Base-by-base conservation (phyloP, 1,140 invertebrate genomes). In the Drosophila lacertosa region DNA sequence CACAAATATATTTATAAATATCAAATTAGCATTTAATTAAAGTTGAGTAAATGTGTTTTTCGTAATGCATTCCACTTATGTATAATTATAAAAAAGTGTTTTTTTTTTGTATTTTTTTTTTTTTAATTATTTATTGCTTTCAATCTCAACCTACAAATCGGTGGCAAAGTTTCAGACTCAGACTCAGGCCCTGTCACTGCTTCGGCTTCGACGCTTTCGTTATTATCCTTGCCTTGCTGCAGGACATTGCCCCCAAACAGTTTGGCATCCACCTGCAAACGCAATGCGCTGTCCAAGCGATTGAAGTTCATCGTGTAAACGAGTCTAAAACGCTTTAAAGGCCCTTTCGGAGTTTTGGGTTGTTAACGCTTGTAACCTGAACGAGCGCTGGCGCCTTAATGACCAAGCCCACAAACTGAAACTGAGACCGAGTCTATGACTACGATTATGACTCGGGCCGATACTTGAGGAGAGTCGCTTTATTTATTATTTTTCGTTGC, bases 281-380 rank as follows among this genome's bases (percentile, higher is more conserved):
- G 73, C 51, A 83, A 73, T 32, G 70, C 54, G 20, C 67, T 88
- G 20, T 90, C 77, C 70, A 77, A 77, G 47, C 88, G 82, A 89
- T 90, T 90, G 15, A 90, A 90, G 69, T 90, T 86, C 88, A 90
- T 90, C 35, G 35, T 22, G 57, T 18, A 22, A 10, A 0, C 1
- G 37, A 9, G 5, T 15, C 37, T 39, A 16, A 13, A 1, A 5
- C 11, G 11, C 32, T 35, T 3, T n/a, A n/a, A 35, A 2, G n/a
- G 3, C 32, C 11, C 15, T 3, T 29, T 47, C 22, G 24, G 15
- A 22, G 15, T 29, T 32, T 7, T n/a, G 47, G 59, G 20, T 40
- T n/a, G 42, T 22, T 22, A 62, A 65, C 40, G 39, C 37, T 60
- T 80, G 73, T 81, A 67, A 73, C 10, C 44, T 37, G 51, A 44